Conservation (phyloP, 2,888 invertebrate species). For the Cremastobaeus sp. region DNA sequence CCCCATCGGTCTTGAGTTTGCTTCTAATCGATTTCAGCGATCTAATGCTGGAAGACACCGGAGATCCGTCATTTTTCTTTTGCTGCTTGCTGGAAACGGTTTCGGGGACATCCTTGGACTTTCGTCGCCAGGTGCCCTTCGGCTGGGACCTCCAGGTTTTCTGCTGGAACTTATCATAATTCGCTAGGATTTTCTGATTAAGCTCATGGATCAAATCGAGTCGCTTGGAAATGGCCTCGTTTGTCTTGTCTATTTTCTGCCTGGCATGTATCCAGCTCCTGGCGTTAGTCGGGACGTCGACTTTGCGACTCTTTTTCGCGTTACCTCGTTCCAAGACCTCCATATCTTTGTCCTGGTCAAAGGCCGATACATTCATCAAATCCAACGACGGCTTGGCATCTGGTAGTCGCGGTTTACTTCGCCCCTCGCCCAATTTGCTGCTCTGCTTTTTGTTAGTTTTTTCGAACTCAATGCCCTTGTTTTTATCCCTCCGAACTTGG, state of each 20-base stretch:
- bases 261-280: conserved; percentile 67
- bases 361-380: conserved; percentile 71
- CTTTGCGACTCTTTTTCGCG: conserved; percentile 41
- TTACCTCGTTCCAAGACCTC: conserved; percentile 69
- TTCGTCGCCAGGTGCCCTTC: conserved; percentile 37
- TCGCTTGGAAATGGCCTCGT: conserved; percentile 74
- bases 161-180: conserved; percentile 73
- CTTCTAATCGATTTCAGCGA: conserved; percentile 19
- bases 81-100: conserved; percentile 43
- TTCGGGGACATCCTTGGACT: conserved; percentile 6
- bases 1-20: conserved; percentile 26
- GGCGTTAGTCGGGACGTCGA: conserved; percentile 24
- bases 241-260: conserved; percentile 70
- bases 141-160: conserved; percentile 66
- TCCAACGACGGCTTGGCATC: conserved; percentile 56
- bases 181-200: conserved; percentile 74
- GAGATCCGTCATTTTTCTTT: conserved; percentile 60
- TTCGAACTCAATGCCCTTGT: conserved; percentile 66
- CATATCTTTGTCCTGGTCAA: conserved; percentile 59
- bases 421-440: neutral
- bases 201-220: conserved; percentile 74
- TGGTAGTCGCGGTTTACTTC: neutral
- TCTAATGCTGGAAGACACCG: conserved; percentile 57
- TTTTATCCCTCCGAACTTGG: conserved; percentile 67
- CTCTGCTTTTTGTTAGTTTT: conserved; percentile 53